These are phyloP conservation scores for Volucella inflata DNA, from an alignment of 2,888 invertebrate species.

Conservation along the genomic window DNA sequence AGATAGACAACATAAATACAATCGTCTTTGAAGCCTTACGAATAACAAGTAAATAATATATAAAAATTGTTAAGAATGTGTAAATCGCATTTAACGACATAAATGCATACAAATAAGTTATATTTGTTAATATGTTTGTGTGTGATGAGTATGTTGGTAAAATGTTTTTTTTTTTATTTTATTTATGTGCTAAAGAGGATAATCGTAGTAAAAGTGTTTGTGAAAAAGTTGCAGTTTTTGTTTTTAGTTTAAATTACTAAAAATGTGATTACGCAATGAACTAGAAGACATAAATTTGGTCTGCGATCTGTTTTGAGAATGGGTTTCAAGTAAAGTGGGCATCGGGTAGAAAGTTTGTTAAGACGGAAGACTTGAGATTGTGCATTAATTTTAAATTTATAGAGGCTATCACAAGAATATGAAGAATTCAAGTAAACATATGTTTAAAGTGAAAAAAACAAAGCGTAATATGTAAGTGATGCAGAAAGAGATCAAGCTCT, in stretches of 20 bases:
- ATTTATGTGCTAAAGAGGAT: conserved; percentile 26
- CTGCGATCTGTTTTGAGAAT: conserved; percentile 33
- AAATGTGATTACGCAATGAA: conserved; percentile 45
- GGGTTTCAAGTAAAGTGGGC: not conserved
- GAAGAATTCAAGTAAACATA: too few relatives aligned
- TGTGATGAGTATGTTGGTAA: conserved; percentile 63
- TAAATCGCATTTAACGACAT: conserved; percentile 30
- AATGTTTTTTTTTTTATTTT: conserved; percentile 33
- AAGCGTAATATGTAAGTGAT: too few relatives aligned
- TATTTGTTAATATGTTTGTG: conserved; percentile 49
- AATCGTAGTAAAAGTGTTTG: conserved; percentile 1
- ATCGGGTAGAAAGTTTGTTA: not conserved
- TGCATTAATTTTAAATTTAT: not conserved
- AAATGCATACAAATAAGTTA: conserved; percentile 57
- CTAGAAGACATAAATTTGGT: conserved; percentile 47
- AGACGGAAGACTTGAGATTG: conserved; percentile 39
- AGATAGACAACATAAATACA: conserved; percentile 15
- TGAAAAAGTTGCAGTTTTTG: conserved; percentile 4
- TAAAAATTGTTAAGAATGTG: conserved; percentile 20
- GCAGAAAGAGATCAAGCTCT: too few relatives aligned
- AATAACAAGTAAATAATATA: conserved; percentile 24
- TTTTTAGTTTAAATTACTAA: not conserved
- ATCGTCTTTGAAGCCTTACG: conserved; percentile 19
- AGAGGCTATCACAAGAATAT: not conserved
- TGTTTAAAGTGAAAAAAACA: too few relatives aligned